Evolutionary conservation across 1,140 invertebrate species (phyloP).

Genomic region (Agrypnia vestita): DNA sequence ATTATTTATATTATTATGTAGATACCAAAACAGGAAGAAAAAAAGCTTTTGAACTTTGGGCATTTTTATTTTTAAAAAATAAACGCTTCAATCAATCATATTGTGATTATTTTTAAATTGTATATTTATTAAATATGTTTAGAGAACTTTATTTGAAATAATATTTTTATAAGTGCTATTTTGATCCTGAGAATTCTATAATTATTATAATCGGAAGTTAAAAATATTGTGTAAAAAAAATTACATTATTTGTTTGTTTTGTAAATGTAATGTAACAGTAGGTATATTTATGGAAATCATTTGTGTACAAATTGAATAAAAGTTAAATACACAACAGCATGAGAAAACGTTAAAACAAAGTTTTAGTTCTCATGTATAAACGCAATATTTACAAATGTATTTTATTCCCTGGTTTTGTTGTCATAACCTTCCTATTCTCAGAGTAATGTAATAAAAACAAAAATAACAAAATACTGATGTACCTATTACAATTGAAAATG

Average conservation of each 20-base stretch:
- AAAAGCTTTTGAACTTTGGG: background rate
- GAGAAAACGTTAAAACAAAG: conserved; percentile 51
- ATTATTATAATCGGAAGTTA: conserved; percentile 18
- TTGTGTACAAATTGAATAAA: conserved; percentile 56
- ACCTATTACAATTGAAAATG: too few relatives aligned
- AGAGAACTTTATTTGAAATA: conserved; percentile 29
- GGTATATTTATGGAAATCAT: conserved; percentile 31
- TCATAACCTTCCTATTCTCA: too few relatives aligned
- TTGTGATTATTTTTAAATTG: conserved; percentile 38
- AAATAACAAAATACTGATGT: too few relatives aligned
- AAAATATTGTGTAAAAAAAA: background rate
- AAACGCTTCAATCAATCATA: conserved; percentile 34
- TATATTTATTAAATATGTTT: conserved; percentile 46
- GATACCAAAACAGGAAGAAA: background rate
- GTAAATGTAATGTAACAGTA: conserved; percentile 9
- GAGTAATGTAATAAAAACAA: too few relatives aligned
- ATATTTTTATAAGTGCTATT: conserved; percentile 48
- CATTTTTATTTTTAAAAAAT: conserved; percentile 6
- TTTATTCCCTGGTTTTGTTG: too few relatives aligned
- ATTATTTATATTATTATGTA: too few relatives aligned
- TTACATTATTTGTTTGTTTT: background rate
- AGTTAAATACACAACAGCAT: conserved; percentile 59
- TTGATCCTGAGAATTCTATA: conserved; percentile 37
- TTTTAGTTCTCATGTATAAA: conserved; percentile 60
- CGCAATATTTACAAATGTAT: too few relatives aligned